Conservation (phyloP, 2,888 invertebrate species). For the Netelia virgata region DNA sequence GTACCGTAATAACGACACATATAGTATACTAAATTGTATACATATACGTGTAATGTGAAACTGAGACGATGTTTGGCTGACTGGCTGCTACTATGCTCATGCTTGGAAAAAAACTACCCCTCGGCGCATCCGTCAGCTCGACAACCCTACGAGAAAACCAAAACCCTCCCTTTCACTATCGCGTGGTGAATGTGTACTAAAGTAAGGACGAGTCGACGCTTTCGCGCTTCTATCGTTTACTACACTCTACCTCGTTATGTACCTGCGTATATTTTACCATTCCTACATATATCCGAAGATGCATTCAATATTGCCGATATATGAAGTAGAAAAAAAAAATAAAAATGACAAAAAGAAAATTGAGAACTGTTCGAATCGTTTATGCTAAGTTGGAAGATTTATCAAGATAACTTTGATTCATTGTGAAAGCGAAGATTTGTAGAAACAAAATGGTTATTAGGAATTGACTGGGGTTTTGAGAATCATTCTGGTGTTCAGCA, state of each 20-base stretch:
- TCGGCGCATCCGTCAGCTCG: constrained; percentile 51
- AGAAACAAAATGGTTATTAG: background rate
- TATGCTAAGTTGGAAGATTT: background rate
- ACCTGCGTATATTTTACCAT: constrained; percentile 43
- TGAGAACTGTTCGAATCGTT: too few relatives aligned
- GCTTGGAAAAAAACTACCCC: constrained; percentile 48
- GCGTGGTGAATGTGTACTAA: constrained; percentile 43
- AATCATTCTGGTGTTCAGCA: background rate
- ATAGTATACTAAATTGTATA: constrained; percentile 17
- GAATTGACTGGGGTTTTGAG: background rate
- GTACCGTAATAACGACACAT: constrained; percentile 2
- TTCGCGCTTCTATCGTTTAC: constrained; percentile 44
- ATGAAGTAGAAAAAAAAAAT: background rate
- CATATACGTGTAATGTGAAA: constrained; percentile 40
- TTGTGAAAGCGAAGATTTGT: constrained; percentile 12
- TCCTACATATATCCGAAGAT: constrained; percentile 54
- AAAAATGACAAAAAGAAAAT: too few relatives aligned
- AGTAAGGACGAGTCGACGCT: constrained; percentile 47
- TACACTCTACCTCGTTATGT: constrained; percentile 33
- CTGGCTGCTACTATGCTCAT: constrained; percentile 64
- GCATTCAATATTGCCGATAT: constrained; percentile 5
- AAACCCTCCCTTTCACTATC: constrained; percentile 34
- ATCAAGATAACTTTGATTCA: background rate
- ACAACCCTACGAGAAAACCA: constrained; percentile 28
- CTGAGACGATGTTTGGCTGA: constrained; percentile 63